These are phyloP conservation scores for Pungitius pungitius DNA, from an alignment of 2,113 vertebrate genomes.

Conservation along the genomic window DNA sequence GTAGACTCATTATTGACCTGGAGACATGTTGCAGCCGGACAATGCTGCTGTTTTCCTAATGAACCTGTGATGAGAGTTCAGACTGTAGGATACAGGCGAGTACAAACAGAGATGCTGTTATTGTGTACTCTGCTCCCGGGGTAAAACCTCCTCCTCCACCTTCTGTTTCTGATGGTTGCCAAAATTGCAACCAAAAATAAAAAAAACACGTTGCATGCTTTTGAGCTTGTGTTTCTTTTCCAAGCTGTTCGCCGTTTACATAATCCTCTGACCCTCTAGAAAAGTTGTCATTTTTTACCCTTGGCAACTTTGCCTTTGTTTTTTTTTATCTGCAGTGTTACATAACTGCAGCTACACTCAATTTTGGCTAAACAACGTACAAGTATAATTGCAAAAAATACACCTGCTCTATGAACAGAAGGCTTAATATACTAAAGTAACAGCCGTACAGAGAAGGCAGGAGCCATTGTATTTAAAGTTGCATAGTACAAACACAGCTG, in stretches of 20 bases:
- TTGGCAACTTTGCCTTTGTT: slow-evolving; percentile 20
- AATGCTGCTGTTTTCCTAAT: slow-evolving; percentile 49
- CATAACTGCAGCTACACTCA: slow-evolving; percentile 23
- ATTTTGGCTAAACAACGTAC: neutral
- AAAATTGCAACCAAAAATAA: neutral
- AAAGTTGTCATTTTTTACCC: slow-evolving; percentile 48
- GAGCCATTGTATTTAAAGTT: neutral
- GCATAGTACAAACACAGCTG: neutral
- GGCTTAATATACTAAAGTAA: neutral
- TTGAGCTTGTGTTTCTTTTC: slow-evolving; percentile 18
- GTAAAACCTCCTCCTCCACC: slow-evolving; percentile 19
- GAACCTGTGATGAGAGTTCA: slow-evolving; percentile 65
- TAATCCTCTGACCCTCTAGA: slow-evolving; percentile 40
- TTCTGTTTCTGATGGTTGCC: slow-evolving; percentile 13
- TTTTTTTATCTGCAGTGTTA: slow-evolving; percentile 36
- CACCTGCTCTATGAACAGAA: neutral
- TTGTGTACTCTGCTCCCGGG: slow-evolving; percentile 43
- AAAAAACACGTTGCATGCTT: neutral
- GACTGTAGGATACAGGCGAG: slow-evolving; percentile 32
- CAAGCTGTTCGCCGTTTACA: neutral
- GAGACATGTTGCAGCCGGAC: slow-evolving; percentile 33
- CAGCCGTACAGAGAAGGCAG: neutral
- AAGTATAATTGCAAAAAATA: neutral
- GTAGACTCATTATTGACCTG: slow-evolving; percentile 38
- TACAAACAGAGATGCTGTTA: slow-evolving; percentile 47